phyloP scores from a whole-genome alignment of 2,113 vertebrate species.

The Columbina picui region DNA sequence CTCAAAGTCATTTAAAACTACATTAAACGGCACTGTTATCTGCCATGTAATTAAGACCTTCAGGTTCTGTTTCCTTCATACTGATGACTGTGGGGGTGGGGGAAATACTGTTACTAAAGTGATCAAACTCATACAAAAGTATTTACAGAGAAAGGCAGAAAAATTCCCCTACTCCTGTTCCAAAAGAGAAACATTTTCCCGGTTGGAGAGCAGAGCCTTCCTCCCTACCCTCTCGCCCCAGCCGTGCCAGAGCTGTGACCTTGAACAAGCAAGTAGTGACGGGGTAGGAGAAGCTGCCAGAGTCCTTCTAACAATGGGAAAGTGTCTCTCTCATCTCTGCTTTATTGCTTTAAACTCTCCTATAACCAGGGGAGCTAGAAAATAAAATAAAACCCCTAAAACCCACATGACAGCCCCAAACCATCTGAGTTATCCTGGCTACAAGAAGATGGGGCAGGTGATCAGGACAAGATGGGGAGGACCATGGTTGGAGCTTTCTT shows the following conservation, averaged over 20 bases:
- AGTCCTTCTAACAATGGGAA: slow-evolving; percentile 50
- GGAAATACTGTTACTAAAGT: slow-evolving; percentile 72
- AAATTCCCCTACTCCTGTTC: slow-evolving; percentile 57
- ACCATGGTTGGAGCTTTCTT: slow-evolving; percentile 53
- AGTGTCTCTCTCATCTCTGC: slow-evolving; percentile 41
- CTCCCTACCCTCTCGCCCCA: neutral
- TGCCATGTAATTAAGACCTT: slow-evolving; percentile 53
- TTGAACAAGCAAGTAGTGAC: slow-evolving; percentile 19
- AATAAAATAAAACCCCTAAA: neutral
- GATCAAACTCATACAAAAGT: slow-evolving; percentile 68
- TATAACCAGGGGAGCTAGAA: slow-evolving; percentile 22
- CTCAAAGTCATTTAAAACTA: slow-evolving; percentile 57
- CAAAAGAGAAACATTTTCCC: slow-evolving; percentile 60
- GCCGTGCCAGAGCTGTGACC: slow-evolving; percentile 37
- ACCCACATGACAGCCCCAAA: neutral
- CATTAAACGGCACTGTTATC: slow-evolving; percentile 64
- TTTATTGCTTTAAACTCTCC: slow-evolving; percentile 33
- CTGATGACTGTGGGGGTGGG: slow-evolving; percentile 65
- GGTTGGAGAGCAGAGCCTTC: slow-evolving; percentile 15
- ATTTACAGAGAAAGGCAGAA: slow-evolving; percentile 76
- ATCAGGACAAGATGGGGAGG: neutral
- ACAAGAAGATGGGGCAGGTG: neutral
- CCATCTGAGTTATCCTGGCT: neutral
- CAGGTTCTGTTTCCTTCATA: slow-evolving; percentile 80
- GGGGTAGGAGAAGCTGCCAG: slow-evolving; percentile 27